phyloP scores from a whole-genome alignment of 2,888 invertebrate genomes.

The Syrista parreyssii region DNA sequence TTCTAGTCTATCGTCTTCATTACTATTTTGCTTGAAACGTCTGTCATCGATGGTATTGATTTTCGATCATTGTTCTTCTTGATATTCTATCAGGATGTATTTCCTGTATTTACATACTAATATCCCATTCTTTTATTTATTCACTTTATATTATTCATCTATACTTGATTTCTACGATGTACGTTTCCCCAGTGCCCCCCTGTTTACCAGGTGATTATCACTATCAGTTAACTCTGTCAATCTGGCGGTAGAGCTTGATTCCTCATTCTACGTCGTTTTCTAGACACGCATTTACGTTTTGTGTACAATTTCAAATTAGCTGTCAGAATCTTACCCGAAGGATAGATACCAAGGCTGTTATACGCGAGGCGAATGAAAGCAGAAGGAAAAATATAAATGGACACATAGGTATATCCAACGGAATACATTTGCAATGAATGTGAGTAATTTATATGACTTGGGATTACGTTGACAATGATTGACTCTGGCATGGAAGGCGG shows the following conservation, averaged over 20 bases:
- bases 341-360: neutral
- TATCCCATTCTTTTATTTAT: neutral
- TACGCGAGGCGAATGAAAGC: neutral
- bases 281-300: neutral
- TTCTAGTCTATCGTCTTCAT: neutral
- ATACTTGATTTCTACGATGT: neutral
- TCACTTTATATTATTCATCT: neutral
- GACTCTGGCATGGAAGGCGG: neutral
- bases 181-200: neutral
- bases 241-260: neutral
- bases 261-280: neutral
- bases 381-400: neutral
- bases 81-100: neutral
- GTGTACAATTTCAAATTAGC: neutral
- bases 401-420: neutral
- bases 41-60: neutral
- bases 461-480: neutral
- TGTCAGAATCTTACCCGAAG: neutral
- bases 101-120: neutral
- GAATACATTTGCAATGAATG: neutral
- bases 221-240: neutral
- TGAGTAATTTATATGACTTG: neutral
- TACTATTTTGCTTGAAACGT: neutral
- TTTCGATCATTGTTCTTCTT: neutral
- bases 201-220: neutral